A percentile compares a stretch with the other conserved stretches of the same genome.
phyloP scores from a whole-genome alignment of 2,113 vertebrate genomes.

The Ictalurus punctatus region DNA sequence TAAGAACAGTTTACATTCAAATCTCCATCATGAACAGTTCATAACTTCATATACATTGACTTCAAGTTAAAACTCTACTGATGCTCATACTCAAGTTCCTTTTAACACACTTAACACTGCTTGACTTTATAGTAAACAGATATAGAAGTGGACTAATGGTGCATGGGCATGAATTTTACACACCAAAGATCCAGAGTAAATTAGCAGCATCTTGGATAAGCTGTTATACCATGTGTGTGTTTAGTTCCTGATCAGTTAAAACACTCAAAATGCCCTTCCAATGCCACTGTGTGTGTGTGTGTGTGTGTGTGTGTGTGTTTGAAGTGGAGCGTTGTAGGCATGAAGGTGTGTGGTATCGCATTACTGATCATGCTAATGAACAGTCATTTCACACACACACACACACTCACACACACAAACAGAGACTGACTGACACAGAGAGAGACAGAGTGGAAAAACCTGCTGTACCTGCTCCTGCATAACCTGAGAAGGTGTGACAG shows the following conservation, averaged over 20 bases:
- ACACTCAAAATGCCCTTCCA: not conserved
- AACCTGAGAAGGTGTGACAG: slow-evolving; percentile 76
- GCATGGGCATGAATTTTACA: no score
- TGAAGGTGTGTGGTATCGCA: not conserved
- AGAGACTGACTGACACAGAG: slow-evolving; percentile 19
- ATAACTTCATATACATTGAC: no score
- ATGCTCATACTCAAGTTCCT: no score
- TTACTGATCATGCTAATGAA: not conserved
- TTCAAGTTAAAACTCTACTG: no score
- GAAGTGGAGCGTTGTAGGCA: not conserved
- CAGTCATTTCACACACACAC: not conserved
- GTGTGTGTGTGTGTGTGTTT: not conserved
- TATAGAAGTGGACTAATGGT: no score
- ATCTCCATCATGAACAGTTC: no score
- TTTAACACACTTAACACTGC: no score
- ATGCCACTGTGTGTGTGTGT: not conserved
- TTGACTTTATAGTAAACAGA: no score
- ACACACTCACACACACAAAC: slow-evolving; percentile 7
- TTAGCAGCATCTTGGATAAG: no score
- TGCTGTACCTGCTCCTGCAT: slow-evolving; percentile 71
- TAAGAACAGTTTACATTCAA: no score
- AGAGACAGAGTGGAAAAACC: slow-evolving; percentile 42
- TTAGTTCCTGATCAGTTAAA: not conserved
- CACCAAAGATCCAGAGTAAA: no score
- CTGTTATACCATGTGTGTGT: not conserved